A percentile compares a stretch with the other conserved stretches of the same genome.
phyloP scores from a whole-genome alignment of 2,113 vertebrate genomes.

The Clarias magur region DNA sequence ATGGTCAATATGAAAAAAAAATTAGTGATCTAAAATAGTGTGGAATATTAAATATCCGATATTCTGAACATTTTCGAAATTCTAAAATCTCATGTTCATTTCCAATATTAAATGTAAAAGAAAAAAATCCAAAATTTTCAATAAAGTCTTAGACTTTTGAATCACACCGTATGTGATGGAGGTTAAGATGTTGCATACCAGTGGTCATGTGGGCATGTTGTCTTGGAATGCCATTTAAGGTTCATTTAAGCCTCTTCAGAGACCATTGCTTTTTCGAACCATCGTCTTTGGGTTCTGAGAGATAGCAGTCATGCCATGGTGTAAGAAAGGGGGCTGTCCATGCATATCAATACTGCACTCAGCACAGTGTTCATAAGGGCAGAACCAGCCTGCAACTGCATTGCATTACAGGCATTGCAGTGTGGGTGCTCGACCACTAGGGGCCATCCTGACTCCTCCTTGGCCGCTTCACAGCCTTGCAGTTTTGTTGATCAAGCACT shows the following conservation, averaged over 20 bases:
- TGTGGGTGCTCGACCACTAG: conserved; percentile 22
- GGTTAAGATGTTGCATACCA: conserved; percentile 41
- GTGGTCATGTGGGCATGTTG: conserved; percentile 39
- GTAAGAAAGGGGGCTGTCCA: conserved; percentile 3
- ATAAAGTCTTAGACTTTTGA: conserved; percentile 9
- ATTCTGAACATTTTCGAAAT: neutral
- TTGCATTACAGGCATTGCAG: neutral
- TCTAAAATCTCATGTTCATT: neutral
- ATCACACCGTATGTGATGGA: neutral
- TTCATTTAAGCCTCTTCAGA: conserved; percentile 28
- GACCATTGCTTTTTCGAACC: neutral
- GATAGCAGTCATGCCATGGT: conserved; percentile 12
- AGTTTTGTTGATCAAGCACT: conserved; percentile 59
- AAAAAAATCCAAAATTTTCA: neutral
- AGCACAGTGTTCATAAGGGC: neutral
- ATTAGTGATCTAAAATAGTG: neutral
- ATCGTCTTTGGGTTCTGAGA: conserved; percentile 14
- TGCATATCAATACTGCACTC: neutral
- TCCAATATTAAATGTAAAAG: neutral
- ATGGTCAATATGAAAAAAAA: neutral
- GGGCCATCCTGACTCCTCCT: conserved; percentile 68
- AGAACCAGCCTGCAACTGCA: conserved; percentile 20
- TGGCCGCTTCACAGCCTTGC: conserved; percentile 63
- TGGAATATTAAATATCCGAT: neutral
- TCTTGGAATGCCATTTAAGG: conserved; percentile 47